A percentile compares a stretch with the other conserved stretches of the same genome.
Conservation (phyloP, 1,140 invertebrate species). For the Aleiodes sp. region DNA sequence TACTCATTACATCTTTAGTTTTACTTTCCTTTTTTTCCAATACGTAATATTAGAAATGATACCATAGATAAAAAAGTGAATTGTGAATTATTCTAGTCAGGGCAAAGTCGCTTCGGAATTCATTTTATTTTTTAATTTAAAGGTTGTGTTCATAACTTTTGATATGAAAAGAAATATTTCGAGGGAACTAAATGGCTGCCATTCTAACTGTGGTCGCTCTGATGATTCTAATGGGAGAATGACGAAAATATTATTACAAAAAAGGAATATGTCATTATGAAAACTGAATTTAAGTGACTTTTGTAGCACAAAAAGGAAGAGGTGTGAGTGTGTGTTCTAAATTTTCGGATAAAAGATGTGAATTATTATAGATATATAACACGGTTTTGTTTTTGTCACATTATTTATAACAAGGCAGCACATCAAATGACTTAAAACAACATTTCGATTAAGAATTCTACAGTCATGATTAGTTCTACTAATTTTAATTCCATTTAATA, state of each 20-base stretch:
- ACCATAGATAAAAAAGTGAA: slow-evolving; percentile 53
- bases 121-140: slow-evolving; percentile 9
- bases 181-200: slow-evolving; percentile 18
- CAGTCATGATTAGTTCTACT: too few species aligned
- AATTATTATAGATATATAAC: background rate
- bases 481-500: too few species aligned
- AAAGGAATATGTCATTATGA: background rate
- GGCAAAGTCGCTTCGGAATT: slow-evolving; percentile 51
- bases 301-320: slow-evolving; percentile 15
- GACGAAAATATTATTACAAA: slow-evolving; percentile 1
- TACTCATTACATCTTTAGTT: slow-evolving; percentile 48
- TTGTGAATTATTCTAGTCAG: slow-evolving; percentile 63
- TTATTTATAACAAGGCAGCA: too few species aligned
- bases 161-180: background rate
- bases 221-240: slow-evolving; percentile 24
- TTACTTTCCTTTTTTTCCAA: slow-evolving; percentile 43
- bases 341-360: background rate
- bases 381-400: background rate
- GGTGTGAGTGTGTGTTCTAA: too few species aligned
- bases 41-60: slow-evolving; percentile 49
- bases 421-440: too few species aligned
- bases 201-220: slow-evolving; percentile 27
- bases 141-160: slow-evolving; percentile 11
- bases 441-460: too few species aligned
- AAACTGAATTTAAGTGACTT: background rate